These are phyloP conservation scores for Alcedo atthis DNA, from an alignment of 2,797 vertebrate genomes.

Conservation along the genomic window DNA sequence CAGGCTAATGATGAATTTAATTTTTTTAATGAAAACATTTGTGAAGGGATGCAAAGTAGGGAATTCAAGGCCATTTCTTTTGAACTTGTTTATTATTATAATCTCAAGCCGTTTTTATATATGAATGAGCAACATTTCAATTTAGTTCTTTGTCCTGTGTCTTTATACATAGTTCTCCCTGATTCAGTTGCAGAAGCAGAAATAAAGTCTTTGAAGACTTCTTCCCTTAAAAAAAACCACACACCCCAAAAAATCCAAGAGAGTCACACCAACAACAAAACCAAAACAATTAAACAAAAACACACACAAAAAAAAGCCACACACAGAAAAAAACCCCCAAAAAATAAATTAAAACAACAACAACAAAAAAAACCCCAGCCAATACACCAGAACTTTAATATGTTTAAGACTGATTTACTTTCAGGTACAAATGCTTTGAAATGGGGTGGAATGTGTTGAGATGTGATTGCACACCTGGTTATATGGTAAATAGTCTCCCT, in stretches of 20 bases:
- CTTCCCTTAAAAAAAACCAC: background rate
- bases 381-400: background rate
- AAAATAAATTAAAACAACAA: too few species aligned
- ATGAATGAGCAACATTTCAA: background rate
- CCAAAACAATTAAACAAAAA: background rate
- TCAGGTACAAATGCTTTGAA: background rate
- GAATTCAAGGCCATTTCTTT: background rate
- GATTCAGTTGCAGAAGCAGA: background rate
- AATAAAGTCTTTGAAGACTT: background rate
- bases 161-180: background rate
- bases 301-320: too few species aligned
- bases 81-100: background rate
- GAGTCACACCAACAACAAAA: too few species aligned
- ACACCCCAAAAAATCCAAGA: too few species aligned
- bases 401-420: background rate
- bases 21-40: background rate
- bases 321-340: too few species aligned
- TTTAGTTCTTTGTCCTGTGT: background rate
- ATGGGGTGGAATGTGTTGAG: background rate
- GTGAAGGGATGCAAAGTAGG: background rate
- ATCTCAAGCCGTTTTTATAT: background rate
- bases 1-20: background rate
- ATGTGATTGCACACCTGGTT: background rate
- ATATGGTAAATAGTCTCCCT: background rate
- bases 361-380: background rate